These are phyloP conservation scores for Phytoseiulus persimilis DNA, from an alignment of 2,888 invertebrate genomes.

Conservation along the genomic window DNA sequence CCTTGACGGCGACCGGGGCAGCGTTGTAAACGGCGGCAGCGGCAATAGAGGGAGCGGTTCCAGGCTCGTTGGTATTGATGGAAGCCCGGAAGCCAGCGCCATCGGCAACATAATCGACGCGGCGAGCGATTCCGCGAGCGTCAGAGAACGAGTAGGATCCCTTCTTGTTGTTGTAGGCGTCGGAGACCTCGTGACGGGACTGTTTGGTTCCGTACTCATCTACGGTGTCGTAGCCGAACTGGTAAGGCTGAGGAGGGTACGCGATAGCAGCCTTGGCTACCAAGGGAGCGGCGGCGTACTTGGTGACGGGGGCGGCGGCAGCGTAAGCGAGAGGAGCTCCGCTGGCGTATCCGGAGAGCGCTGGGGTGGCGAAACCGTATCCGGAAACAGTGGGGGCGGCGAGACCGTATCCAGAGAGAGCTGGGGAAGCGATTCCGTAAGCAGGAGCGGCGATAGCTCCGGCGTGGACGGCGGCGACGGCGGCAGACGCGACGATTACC, in stretches of 20 bases:
- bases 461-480: constrained; percentile 10
- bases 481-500: constrained; percentile 19
- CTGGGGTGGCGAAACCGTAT: constrained; percentile 41
- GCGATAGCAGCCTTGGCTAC: constrained; percentile 11
- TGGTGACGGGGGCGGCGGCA: constrained; percentile 40
- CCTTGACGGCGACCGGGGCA: constrained; percentile 10
- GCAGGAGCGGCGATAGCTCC: background rate
- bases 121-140: constrained; percentile 43
- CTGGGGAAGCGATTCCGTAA: background rate
- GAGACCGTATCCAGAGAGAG: background rate
- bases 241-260: constrained; percentile 42
- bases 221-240: constrained; percentile 43
- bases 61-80: constrained; percentile 44
- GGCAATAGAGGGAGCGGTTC: constrained; percentile 43
- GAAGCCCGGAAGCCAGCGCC: constrained; percentile 43
- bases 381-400: constrained; percentile 41
- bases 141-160: constrained; percentile 44
- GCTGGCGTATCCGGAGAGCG: constrained; percentile 41
- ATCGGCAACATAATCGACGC: constrained; percentile 44
- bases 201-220: constrained; percentile 44
- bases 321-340: constrained; percentile 41
- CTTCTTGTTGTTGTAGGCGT: constrained; percentile 43
- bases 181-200: constrained; percentile 43
- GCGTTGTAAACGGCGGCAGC: constrained; percentile 41
- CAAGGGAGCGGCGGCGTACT: background rate